phyloP scores from a whole-genome alignment of 2,113 vertebrate species.

The Pogonocichla stellata region DNA sequence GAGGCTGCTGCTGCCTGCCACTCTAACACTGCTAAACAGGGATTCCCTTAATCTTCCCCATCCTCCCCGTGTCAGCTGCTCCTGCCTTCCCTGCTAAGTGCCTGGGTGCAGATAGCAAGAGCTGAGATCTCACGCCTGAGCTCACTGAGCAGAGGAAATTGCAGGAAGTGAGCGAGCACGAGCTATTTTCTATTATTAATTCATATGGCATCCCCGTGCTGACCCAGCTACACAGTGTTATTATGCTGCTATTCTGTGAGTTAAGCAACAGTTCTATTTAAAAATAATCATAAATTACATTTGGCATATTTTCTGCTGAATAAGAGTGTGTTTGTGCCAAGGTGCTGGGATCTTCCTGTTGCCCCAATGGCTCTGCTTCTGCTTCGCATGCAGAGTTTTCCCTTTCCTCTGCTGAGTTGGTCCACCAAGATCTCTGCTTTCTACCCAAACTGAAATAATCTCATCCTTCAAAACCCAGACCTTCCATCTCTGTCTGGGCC shows the following conservation, averaged over 20 bases:
- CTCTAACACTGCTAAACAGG: neutral
- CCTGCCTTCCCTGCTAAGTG: neutral
- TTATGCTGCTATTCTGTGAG: neutral
- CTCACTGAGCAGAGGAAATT: conserved; percentile 26
- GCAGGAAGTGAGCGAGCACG: conserved; percentile 51
- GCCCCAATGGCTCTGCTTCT: neutral
- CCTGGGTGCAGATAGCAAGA: neutral
- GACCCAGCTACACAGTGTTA: neutral
- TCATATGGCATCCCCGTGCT: conserved; percentile 5
- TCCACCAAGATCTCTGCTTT: neutral
- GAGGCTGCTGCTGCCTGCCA: neutral
- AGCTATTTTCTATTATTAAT: conserved; percentile 53
- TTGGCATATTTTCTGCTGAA: conserved; percentile 26
- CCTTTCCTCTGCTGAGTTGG: neutral
- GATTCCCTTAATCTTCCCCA: neutral
- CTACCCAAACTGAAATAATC: neutral
- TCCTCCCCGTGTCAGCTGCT: neutral
- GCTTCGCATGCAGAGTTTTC: neutral
- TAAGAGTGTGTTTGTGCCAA: conserved; percentile 2
- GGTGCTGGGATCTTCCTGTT: neutral
- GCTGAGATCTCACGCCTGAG: neutral
- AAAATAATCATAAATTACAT: conserved; percentile 28
- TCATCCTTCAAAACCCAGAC: neutral
- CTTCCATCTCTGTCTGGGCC: fast-evolving
- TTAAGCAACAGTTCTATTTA: conserved; percentile 44